Conservation (phyloP, 2,113 vertebrate genomes). For the Paradisaea rubra region DNA sequence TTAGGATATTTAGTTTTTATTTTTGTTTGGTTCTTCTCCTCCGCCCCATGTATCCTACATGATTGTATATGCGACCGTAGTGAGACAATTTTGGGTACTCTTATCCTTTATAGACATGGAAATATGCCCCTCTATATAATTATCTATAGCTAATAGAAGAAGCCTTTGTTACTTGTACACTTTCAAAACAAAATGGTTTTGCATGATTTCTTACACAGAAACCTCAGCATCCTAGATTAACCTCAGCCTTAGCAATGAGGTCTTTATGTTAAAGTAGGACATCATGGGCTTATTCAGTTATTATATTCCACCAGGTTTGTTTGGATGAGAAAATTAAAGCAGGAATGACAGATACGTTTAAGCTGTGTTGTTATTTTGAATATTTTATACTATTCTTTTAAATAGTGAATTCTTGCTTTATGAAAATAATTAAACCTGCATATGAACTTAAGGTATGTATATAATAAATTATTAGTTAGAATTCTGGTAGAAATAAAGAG, state of each 20-base stretch:
- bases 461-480: not conserved
- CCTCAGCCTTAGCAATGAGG: conserved; percentile 20
- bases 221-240: conserved; percentile 40
- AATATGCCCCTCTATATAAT: not conserved
- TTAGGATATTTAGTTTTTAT: not conserved
- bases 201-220: conserved; percentile 1
- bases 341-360: not conserved
- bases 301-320: conserved; percentile 32
- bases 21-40: not conserved
- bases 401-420: not conserved
- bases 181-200: not conserved
- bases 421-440: not conserved
- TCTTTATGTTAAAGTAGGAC: conserved; percentile 56
- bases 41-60: not conserved
- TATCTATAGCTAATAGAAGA: not conserved
- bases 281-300: conserved; percentile 44
- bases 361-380: not conserved
- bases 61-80: not conserved
- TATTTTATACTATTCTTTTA: not conserved
- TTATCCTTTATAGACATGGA: not conserved
- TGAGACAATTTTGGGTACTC: not conserved
- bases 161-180: not conserved
- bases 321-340: conserved; percentile 18
- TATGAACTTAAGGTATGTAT: not conserved
- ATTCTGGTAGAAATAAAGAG: not conserved